Conservation (phyloP, 1,140 invertebrate species). For the Saccostrea echinata region DNA sequence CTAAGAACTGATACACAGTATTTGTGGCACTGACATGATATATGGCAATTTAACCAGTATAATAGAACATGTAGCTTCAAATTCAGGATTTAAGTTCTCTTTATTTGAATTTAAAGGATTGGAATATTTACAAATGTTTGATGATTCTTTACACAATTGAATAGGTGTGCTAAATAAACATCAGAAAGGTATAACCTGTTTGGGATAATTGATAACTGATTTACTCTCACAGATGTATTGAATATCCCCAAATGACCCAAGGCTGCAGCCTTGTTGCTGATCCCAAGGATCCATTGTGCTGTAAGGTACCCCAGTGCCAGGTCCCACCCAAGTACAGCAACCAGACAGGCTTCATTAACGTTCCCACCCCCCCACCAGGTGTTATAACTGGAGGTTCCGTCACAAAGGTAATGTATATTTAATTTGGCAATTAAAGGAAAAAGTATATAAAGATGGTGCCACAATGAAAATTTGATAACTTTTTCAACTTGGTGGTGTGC, state of each 20-base stretch:
- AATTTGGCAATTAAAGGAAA: neutral
- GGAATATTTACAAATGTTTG: neutral
- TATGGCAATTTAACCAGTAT: neutral
- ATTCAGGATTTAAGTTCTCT: neutral
- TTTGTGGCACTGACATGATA: neutral
- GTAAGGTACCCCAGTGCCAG: conserved; percentile 58
- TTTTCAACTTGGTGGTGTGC: too few relatives aligned
- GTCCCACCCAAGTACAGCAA: conserved; percentile 51
- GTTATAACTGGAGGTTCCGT: conserved; percentile 56
- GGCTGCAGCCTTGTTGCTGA: conserved; percentile 51
- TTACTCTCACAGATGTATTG: conserved; percentile 47
- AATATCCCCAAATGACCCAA: conserved; percentile 44
- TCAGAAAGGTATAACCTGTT: too few relatives aligned
- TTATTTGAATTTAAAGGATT: neutral
- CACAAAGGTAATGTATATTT: conserved; percentile 14
- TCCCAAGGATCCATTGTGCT: conserved; percentile 55
- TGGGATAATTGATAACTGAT: too few relatives aligned
- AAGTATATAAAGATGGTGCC: too few relatives aligned
- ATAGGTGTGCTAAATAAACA: too few relatives aligned
- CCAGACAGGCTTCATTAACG: conserved; percentile 44
- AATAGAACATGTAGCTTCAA: neutral
- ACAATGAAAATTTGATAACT: too few relatives aligned
- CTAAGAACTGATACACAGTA: neutral
- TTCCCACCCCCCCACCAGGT: conserved; percentile 52
- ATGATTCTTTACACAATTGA: too few relatives aligned